Evolutionary conservation across 2,113 vertebrate species (phyloP).

Genomic region (Nansenia antarctica): DNA sequence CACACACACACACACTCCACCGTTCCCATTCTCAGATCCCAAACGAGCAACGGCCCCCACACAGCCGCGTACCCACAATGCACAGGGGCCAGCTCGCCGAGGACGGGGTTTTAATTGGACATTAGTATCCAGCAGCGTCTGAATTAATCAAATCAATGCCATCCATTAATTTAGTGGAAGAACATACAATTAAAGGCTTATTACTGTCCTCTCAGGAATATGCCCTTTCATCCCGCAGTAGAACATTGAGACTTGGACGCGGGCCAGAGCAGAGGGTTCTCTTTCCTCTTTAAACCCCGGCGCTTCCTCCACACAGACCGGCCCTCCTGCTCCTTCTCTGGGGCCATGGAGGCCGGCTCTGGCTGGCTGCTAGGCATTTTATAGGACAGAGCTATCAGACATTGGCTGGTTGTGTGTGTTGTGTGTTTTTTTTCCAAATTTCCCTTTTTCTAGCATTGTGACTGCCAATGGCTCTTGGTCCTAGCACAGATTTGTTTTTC

Average conservation of each 20-base stretch:
- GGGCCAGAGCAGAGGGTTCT: constrained; percentile 70
- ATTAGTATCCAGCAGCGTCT: constrained; percentile 80
- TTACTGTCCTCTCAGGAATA: constrained; percentile 76
- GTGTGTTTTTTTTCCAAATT: too few relatives aligned
- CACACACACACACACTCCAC: constrained; percentile 45
- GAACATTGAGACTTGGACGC: constrained; percentile 78
- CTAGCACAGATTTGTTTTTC: too few relatives aligned
- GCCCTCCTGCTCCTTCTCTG: neutral
- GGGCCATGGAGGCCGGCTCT: too few relatives aligned
- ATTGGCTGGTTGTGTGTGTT: constrained; percentile 19
- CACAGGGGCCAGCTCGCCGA: constrained; percentile 51
- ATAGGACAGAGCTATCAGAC: constrained; percentile 34
- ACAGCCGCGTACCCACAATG: constrained; percentile 61
- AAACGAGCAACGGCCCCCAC: constrained; percentile 53
- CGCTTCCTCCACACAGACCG: constrained; percentile 34
- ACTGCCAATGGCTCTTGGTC: too few relatives aligned
- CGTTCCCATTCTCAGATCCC: constrained; percentile 45
- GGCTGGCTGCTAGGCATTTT: too few relatives aligned
- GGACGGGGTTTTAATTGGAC: constrained; percentile 72
- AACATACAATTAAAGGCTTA: constrained; percentile 82
- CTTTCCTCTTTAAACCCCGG: constrained; percentile 42
- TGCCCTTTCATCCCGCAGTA: constrained; percentile 77
- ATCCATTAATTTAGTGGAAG: constrained; percentile 82
- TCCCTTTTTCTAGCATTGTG: too few relatives aligned
- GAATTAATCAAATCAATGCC: constrained; percentile 81